Evolutionary conservation across 2,888 invertebrate species (phyloP), one percentile per base, ranked within the genome.

Genomic region (Volucella inflata): DNA sequence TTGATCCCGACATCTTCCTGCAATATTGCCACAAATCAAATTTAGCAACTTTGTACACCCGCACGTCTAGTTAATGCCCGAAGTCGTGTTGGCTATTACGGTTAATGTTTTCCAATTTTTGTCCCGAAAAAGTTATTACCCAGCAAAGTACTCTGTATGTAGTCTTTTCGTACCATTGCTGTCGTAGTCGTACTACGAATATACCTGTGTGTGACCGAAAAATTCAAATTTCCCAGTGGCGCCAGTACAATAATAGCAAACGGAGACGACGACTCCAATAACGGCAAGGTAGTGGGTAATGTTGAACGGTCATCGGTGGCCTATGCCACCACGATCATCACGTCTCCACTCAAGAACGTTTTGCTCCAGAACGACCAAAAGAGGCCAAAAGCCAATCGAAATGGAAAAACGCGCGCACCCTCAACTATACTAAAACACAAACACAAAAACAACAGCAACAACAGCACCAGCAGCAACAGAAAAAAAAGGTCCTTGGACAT

Each of bases 171-270:
- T 30, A 30, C 4, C 30, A 30, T 6, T 30, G 30, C 30, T 30
- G 30, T 6, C 30, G 6, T n/a, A n/a, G n/a, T n/a, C n/a, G 30
- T 30, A 6, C 30, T 30, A 6, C 30, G 6, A 30, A 14, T 21
- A 38, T 77, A 42, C 38, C 44, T 46, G 71, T 59, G 50, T 65
- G 53, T 64, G 60, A 36, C 44, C 60, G 72, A 77, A 81, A 81
- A 85, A 81, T 85, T 85, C 62, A 85, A 85, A 85, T 85, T 84
- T 85, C 51, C 81, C n/a, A 62, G 71, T 85, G 85, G 85, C 85
- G 85, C 85, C 85, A 85, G 82, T 72, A 48, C 67, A 38, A 44
- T 70, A 70, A 51, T 64, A 59, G 72, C 57, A 38, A 17, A 57
- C 50, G 21, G 53, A 16, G 11, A 14, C 6, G 16, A 14, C 16